Evolutionary conservation across 2,888 invertebrate genomes (phyloP).

Genomic region (Abscondita cerata): DNA sequence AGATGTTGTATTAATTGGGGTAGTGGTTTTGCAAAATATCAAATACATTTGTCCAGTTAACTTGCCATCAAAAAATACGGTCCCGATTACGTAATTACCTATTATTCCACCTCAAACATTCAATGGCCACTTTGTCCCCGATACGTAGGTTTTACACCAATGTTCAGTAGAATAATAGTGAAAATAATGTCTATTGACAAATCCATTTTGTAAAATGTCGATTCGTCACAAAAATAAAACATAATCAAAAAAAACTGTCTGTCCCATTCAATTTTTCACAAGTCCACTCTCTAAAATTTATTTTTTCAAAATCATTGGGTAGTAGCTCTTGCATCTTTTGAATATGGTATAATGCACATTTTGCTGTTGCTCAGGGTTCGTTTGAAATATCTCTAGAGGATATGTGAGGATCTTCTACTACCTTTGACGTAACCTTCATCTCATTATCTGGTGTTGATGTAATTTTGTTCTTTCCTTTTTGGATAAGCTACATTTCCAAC

Average conservation of each 20-base stretch:
- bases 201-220: too few relatives aligned
- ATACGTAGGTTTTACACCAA: background rate
- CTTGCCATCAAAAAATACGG: background rate
- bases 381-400: background rate
- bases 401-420: background rate
- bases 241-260: too few relatives aligned
- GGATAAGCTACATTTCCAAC: too few relatives aligned
- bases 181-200: too few relatives aligned
- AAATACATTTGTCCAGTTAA: background rate
- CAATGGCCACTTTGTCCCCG: background rate
- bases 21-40: background rate
- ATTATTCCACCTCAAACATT: background rate
- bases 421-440: background rate
- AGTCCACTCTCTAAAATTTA: background rate
- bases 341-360: too few relatives aligned
- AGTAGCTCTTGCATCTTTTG: background rate
- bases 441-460: background rate
- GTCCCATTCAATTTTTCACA: too few relatives aligned
- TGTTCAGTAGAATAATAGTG: too few relatives aligned
- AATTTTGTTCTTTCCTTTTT: too few relatives aligned
- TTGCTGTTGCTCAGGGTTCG: background rate
- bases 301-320: background rate
- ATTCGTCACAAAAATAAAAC: background rate
- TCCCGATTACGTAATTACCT: background rate
- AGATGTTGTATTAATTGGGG: too few relatives aligned